Evolutionary conservation across 2,888 invertebrate species (phyloP).

Genomic region (Cantharis rustica): DNA sequence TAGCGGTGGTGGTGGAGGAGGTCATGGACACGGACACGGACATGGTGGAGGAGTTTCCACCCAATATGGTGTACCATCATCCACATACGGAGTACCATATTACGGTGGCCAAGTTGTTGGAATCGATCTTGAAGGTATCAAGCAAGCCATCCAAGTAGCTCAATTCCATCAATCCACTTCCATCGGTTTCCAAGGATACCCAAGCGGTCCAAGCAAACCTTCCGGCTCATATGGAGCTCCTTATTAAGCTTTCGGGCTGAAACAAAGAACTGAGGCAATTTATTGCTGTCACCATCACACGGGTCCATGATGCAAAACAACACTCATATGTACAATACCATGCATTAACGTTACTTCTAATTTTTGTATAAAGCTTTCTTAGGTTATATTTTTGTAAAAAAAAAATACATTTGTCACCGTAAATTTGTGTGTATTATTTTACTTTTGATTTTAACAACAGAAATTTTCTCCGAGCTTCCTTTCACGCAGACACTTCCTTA

Average conservation of each 20-base stretch:
- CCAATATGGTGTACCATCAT: constrained; percentile 71
- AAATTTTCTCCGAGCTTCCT: neutral
- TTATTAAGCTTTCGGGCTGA: constrained; percentile 42
- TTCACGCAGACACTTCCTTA: neutral
- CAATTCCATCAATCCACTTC: constrained; percentile 75
- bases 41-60: constrained; percentile 57
- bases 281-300: constrained; percentile 46
- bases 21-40: constrained; percentile 59
- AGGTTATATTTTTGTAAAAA: constrained; percentile 56
- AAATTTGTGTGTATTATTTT: constrained; percentile 32
- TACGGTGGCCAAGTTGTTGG: constrained; percentile 71
- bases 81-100: constrained; percentile 68
- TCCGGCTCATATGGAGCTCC: constrained; percentile 75
- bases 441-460: neutral
- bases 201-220: constrained; percentile 59
- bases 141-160: constrained; percentile 86
- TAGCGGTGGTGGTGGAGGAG: neutral
- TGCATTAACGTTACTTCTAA: constrained; percentile 47
- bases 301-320: constrained; percentile 55
- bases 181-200: constrained; percentile 59
- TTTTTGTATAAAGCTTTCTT: constrained; percentile 59
- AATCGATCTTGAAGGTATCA: constrained; percentile 83
- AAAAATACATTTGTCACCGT: constrained; percentile 62
- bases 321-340: constrained; percentile 45
- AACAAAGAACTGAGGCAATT: constrained; percentile 38